A percentile compares a stretch with the other conserved stretches of the same genome.
Evolutionary conservation across 2,888 invertebrate genomes (phyloP).

Genomic region (Drosophila falleni): DNA sequence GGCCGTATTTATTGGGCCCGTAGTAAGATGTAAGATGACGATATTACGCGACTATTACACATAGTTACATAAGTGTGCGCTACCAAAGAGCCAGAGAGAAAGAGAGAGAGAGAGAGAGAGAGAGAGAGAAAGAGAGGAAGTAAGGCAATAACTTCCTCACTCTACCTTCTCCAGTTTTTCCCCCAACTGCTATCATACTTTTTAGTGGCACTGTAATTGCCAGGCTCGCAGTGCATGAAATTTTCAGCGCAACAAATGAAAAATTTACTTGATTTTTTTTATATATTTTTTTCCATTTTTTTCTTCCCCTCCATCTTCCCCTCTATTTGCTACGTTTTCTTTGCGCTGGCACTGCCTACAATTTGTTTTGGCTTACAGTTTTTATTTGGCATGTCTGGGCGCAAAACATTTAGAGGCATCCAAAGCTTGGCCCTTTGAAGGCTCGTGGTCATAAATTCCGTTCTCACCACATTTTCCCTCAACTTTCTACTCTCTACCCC

Average conservation of each 20-base stretch:
- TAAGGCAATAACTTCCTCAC: too few species aligned
- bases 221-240: conserved; percentile 66
- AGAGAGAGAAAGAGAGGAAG: too few species aligned
- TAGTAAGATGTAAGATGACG: conserved; percentile 53
- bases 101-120: neutral
- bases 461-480: conserved; percentile 79
- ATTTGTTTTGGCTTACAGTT: conserved; percentile 53
- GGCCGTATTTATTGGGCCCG: conserved; percentile 51
- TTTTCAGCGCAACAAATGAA: conserved; percentile 76
- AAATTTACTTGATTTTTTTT: conserved; percentile 44
- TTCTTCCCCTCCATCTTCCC: neutral
- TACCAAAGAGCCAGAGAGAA: neutral
- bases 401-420: conserved; percentile 56
- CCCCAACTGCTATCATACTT: neutral
- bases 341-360: conserved; percentile 11
- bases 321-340: neutral
- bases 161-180: neutral
- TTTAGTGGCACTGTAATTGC: conserved; percentile 66
- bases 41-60: conserved; percentile 56
- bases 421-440: conserved; percentile 76
- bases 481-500: neutral
- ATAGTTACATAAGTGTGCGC: conserved; percentile 31
- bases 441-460: conserved; percentile 81
- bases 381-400: conserved; percentile 54
- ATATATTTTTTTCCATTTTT: conserved; percentile 13